Conservation (phyloP, 2,113 vertebrate genomes). For the Perca flavescens region DNA sequence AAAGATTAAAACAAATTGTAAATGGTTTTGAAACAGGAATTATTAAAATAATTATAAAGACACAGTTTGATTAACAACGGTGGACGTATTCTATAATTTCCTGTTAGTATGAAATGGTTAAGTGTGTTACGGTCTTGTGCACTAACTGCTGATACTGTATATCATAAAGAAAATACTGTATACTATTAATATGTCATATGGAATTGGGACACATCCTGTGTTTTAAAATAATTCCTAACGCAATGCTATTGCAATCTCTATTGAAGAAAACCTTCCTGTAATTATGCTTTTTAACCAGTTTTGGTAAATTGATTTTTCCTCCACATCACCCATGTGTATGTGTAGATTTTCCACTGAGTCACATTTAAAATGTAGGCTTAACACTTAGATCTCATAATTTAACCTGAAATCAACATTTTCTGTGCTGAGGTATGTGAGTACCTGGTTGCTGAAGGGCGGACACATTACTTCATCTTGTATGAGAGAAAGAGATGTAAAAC, state of each 20-base stretch:
- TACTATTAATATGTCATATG: not conserved
- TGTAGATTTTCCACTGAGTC: not conserved
- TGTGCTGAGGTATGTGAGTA: not conserved
- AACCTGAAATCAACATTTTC: not conserved
- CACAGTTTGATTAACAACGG: not conserved
- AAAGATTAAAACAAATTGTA: not conserved
- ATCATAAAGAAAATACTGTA: not conserved
- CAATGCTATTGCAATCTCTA: not conserved
- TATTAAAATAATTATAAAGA: not conserved
- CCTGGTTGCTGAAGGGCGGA: not conserved
- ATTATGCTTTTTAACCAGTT: not conserved
- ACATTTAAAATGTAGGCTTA: not conserved
- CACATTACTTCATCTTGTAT: constrained; percentile 62
- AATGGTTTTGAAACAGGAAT: not conserved
- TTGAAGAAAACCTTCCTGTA: not conserved
- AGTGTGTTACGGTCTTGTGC: not conserved
- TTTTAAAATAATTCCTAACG: not conserved
- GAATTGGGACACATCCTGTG: not conserved
- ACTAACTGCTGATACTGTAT: not conserved
- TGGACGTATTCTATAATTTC: not conserved
- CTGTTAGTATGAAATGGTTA: not conserved
- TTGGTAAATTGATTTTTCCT: not conserved
- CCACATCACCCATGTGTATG: not conserved
- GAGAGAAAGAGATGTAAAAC: constrained; percentile 14
- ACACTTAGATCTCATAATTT: not conserved